Evolutionary conservation across 2,797 vertebrate genomes (phyloP), one percentile per base, ranked within the genome.

Genomic region (Acomys russatus): DNA sequence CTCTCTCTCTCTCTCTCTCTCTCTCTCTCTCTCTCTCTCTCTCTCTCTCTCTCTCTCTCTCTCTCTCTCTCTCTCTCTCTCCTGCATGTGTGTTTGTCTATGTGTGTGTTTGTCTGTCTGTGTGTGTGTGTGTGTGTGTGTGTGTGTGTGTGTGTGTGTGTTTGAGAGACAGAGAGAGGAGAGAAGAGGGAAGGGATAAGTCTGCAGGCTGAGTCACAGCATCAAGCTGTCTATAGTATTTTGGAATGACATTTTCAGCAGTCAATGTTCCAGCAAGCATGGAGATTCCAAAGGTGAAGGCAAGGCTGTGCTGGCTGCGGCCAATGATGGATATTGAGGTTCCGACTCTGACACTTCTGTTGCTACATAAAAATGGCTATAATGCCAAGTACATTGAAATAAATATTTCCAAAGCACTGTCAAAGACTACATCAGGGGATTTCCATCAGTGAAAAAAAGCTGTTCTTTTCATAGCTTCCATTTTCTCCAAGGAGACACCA

Each of bases 321-420:
- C 54, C 94, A 64, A 88, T 84, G 88, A 44, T n/a, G 38, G 73
- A 94, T 79, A 35, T 92, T 95, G 71, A 84, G 17, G 78, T 59
- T 30, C 84, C 95, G 79, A 95, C 35, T 85, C 82, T 73, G 84
- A 38, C 90, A 73, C 17, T 49, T 95, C 49, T 91, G 61, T 18
- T 90, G 88, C 90, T 95, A 38, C 76, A 94, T 80, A 51, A 87
- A 92, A 95, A 96, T 90, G 59, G 22, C 88, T 89, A 92, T 88
- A 94, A 96, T 96, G 22, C n/a, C n/a, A 77, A 92, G 93, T 90
- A 59, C 76, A 22, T 87, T 95, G 77, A 94, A 96, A 96, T 77
- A 94, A 95, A 76, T 96, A 92, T 93, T 96, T 93, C 91, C 66
- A 88, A 97, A 95, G 87, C 59, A 93, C 56, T 88, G 96, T 74